Evolutionary conservation across 2,888 invertebrate species (phyloP).

Genomic region (Mythimna pallens): DNA sequence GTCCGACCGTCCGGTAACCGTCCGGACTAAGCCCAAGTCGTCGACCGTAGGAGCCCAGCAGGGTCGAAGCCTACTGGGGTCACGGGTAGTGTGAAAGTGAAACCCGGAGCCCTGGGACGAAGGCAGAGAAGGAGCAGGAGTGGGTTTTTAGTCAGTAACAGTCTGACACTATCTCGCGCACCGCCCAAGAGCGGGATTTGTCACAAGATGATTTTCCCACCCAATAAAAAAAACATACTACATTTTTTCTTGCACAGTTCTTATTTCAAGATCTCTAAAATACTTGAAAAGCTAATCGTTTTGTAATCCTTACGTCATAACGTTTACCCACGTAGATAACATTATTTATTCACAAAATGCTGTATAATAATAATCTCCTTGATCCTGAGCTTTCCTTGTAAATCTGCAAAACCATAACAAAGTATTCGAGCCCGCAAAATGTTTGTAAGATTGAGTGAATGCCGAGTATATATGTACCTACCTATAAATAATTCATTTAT

Average conservation of each 20-base stretch:
- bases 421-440: slow-evolving; percentile 43
- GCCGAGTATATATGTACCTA: slow-evolving; percentile 16
- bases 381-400: slow-evolving; percentile 50
- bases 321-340: slow-evolving; percentile 35
- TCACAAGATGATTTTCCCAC: no score
- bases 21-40: no score
- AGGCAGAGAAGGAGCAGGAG: no score
- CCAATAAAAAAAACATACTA: no score
- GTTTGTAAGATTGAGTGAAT: slow-evolving; percentile 33
- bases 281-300: slow-evolving; percentile 22
- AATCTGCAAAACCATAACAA: slow-evolving; percentile 55
- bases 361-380: slow-evolving; percentile 42
- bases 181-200: no score
- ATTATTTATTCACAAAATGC: slow-evolving; percentile 52
- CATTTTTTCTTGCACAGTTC: background rate
- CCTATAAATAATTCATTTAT: slow-evolving; percentile 36
- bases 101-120: no score
- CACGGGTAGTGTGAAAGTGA: no score
- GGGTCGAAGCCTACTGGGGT: no score
- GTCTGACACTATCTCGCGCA: no score
- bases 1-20: no score
- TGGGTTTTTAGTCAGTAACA: no score
- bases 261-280: slow-evolving; percentile 12
- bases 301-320: slow-evolving; percentile 26
- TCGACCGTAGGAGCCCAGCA: no score